Conservation (phyloP, 2,797 vertebrate species). For the Microtus californicus region DNA sequence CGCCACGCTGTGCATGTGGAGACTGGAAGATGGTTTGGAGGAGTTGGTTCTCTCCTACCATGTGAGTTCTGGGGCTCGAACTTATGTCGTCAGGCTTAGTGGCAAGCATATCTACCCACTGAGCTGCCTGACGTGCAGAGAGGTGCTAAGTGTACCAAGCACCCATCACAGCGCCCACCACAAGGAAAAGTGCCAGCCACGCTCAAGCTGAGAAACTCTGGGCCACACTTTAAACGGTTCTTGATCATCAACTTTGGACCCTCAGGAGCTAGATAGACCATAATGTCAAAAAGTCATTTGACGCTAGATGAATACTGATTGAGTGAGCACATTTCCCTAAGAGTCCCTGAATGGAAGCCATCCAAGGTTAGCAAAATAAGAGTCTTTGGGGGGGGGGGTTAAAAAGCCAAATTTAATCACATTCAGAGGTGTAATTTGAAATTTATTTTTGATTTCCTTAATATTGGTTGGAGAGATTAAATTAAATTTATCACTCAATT, state of each 20-base stretch:
- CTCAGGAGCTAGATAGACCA: not conserved
- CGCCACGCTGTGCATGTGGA: not conserved
- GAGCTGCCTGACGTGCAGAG: not conserved
- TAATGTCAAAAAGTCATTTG: not conserved
- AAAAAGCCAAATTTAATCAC: slow-evolving; percentile 63
- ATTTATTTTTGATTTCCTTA: slow-evolving; percentile 77
- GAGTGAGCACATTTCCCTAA: not conserved
- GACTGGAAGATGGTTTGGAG: not conserved
- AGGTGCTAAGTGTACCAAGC: not conserved
- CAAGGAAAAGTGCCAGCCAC: not conserved
- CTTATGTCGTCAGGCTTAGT: not conserved
- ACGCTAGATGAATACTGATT: not conserved
- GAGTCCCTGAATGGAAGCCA: slow-evolving; percentile 5
- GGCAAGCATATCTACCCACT: not conserved
- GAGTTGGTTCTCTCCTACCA: not conserved
- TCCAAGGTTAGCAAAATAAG: slow-evolving; percentile 23
- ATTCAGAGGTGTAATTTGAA: slow-evolving; percentile 68
- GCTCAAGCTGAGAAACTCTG: slow-evolving; percentile 3
- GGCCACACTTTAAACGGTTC: not conserved
- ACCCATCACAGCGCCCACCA: not conserved
- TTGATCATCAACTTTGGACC: not conserved
- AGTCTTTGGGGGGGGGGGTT: not conserved
- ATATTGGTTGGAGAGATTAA: not conserved
- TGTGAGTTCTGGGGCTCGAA: not conserved
- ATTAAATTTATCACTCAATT: slow-evolving; percentile 47